Conservation (phyloP, 1,140 invertebrate genomes). For the Chionoecetes opilio region DNA sequence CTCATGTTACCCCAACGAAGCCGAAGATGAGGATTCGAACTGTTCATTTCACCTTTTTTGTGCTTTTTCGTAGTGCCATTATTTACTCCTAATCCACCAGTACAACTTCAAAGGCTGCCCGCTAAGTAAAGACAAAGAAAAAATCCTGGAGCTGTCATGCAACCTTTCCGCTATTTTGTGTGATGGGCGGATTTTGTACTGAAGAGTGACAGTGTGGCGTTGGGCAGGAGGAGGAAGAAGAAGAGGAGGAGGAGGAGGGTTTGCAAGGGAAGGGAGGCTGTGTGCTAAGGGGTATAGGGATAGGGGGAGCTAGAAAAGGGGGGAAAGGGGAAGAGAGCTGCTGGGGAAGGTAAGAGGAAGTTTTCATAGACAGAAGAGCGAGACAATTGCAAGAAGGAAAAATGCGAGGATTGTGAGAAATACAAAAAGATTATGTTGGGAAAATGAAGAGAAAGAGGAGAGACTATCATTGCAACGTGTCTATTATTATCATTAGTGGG, state of each 20-base stretch:
- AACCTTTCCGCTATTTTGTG: constrained; percentile 78
- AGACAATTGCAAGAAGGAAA: too few relatives aligned
- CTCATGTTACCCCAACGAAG: constrained; percentile 43
- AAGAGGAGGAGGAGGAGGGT: neutral
- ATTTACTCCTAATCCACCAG: constrained; percentile 77
- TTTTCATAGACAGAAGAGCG: too few relatives aligned
- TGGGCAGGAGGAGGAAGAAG: neutral
- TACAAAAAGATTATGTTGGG: too few relatives aligned
- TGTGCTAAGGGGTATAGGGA: too few relatives aligned
- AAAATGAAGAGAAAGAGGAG: too few relatives aligned
- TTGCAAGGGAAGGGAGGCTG: too few relatives aligned
- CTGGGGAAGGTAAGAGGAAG: too few relatives aligned
- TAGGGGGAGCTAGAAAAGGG: neutral
- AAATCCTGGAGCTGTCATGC: constrained; percentile 70
- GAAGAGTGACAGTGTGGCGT: constrained; percentile 55
- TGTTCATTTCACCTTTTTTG: constrained; percentile 64
- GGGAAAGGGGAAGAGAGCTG: neutral
- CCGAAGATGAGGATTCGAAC: constrained; percentile 59
- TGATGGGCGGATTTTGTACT: constrained; percentile 66
- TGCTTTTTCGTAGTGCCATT: constrained; percentile 76
- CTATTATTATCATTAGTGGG: too few relatives aligned
- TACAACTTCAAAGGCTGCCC: constrained; percentile 75
- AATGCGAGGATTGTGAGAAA: too few relatives aligned
- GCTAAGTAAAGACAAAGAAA: constrained; percentile 80
- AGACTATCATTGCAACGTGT: too few relatives aligned